Evolutionary conservation across 1,140 invertebrate genomes (phyloP), one percentile per base, ranked within the genome.

Genomic region (Brachionus koreanus): DNA sequence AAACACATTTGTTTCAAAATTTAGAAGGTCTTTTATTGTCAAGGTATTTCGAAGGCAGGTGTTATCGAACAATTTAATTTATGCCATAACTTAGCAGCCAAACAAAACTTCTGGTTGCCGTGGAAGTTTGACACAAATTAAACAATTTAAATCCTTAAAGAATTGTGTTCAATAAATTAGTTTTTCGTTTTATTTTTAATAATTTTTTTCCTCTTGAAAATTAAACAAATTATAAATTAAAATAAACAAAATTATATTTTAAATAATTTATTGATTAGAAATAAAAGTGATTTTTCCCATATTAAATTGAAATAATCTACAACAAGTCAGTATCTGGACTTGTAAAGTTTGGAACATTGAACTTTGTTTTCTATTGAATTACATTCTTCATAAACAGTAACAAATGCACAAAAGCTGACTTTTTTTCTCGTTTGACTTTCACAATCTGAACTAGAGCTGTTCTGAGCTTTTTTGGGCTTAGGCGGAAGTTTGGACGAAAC

Each of bases 51-150:
- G 10, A 12, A 37, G 13, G 3, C 25, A 65, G 63, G 25, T 65
- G 25, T 37, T 65, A 39, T 37, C 16, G 6, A n/a, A 19, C 6
- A 39, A 39, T 19, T 19, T 69, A 69, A 69, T 69, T 69, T 39
- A 69, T 69, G 65, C 37, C 37, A 69, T 69, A 39, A 19, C 65
- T 69, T 69, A 69, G 65, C 65, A 69, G 65, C 65, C 33, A 69
- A 69, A 69, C 65, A 69, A 69, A 69, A 25, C 35, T 16, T 19
- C n/a, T 69, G 33, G 65, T 69, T 69, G 65, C 65, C 65, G 35
- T 39, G 65, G 65, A 16, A 19, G n/a, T 69, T 39, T 65, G 25
- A 65, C 13, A 37, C 12, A 69, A 69, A 37, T 69, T 39, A 69
- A 69, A 69, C 65, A 69, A 69, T 39, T 39, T 69, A 19, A 39